Conservation (phyloP, 2,113 vertebrate genomes). For the Nematolebias whitei region DNA sequence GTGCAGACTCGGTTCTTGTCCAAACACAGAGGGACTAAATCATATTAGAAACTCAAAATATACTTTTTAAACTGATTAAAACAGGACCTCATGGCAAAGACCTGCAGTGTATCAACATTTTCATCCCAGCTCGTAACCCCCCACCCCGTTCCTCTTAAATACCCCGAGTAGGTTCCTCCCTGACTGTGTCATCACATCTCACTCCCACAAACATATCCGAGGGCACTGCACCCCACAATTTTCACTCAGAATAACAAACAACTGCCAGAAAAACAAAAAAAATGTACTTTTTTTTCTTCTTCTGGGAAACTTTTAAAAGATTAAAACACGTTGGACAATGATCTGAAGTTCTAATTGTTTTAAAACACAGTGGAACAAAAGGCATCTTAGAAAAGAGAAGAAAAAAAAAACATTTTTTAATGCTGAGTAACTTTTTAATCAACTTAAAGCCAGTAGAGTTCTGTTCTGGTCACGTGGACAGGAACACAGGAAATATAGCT, state of each 20-base stretch:
- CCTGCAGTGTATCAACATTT: constrained; percentile 59
- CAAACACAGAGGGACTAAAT: constrained; percentile 18
- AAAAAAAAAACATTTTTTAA: neutral
- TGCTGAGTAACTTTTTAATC: constrained; percentile 30
- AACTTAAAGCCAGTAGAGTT: constrained; percentile 6
- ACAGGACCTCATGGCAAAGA: constrained; percentile 66
- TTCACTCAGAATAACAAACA: constrained; percentile 68
- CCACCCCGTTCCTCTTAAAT: constrained; percentile 48
- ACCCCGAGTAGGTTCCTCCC: constrained; percentile 39
- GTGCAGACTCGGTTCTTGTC: constrained; percentile 13
- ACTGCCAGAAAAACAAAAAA: constrained; percentile 63
- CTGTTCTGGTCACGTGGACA: neutral
- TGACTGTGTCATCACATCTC: constrained; percentile 53
- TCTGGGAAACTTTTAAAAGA: constrained; percentile 59
- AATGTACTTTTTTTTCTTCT: neutral
- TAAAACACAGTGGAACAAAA: constrained; percentile 23
- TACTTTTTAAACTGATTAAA: constrained; percentile 27
- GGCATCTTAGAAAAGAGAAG: neutral
- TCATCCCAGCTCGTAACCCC: constrained; percentile 17
- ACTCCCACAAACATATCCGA: constrained; percentile 59
- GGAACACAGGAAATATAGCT: constrained; percentile 20
- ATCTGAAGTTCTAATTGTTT: constrained; percentile 29
- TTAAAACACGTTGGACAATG: constrained; percentile 44
- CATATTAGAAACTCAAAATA: constrained; percentile 27
- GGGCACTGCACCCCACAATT: constrained; percentile 51